Evolutionary conservation across 2,797 vertebrate species (phyloP).

Genomic region (Syngnathus rostellatus): DNA sequence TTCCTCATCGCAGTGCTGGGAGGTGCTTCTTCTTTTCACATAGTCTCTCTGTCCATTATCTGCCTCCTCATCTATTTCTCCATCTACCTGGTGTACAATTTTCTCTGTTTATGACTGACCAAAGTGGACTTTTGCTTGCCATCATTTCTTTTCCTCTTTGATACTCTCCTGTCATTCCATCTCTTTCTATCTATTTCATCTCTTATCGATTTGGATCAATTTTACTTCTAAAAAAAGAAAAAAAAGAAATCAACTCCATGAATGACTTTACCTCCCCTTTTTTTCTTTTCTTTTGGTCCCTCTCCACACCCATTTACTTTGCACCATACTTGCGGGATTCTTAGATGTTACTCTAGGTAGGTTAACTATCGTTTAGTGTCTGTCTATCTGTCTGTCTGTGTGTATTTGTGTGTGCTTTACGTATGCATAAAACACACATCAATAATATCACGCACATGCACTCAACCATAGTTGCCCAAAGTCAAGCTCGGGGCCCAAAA

Average conservation of each 20-base stretch:
- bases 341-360: slow-evolving; percentile 79
- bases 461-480: slow-evolving; percentile 6
- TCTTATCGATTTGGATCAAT: slow-evolving; percentile 68
- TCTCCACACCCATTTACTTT: slow-evolving; percentile 66
- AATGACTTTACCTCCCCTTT: slow-evolving; percentile 56
- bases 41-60: slow-evolving; percentile 72
- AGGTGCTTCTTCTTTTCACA: slow-evolving; percentile 76
- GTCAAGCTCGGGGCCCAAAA: not conserved
- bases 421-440: slow-evolving; percentile 73
- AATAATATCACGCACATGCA: slow-evolving; percentile 61
- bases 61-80: slow-evolving; percentile 78
- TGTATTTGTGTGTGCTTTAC: slow-evolving; percentile 75
- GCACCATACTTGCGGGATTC: slow-evolving; percentile 72
- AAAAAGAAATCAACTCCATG: slow-evolving; percentile 36
- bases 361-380: slow-evolving; percentile 77
- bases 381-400: slow-evolving; percentile 73
- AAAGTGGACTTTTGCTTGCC: slow-evolving; percentile 46
- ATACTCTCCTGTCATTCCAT: slow-evolving; percentile 37
- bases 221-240: slow-evolving; percentile 47
- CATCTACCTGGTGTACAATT: slow-evolving; percentile 76
- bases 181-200: slow-evolving; percentile 58
- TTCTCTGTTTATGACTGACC: slow-evolving; percentile 68
- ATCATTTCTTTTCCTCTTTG: slow-evolving; percentile 36
- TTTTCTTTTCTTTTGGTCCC: slow-evolving; percentile 60
- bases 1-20: slow-evolving; percentile 78